A percentile compares a stretch with the other conserved stretches of the same genome.
phyloP scores from a whole-genome alignment of 92 coral and sea anemone species.

The Porites evermanni region DNA sequence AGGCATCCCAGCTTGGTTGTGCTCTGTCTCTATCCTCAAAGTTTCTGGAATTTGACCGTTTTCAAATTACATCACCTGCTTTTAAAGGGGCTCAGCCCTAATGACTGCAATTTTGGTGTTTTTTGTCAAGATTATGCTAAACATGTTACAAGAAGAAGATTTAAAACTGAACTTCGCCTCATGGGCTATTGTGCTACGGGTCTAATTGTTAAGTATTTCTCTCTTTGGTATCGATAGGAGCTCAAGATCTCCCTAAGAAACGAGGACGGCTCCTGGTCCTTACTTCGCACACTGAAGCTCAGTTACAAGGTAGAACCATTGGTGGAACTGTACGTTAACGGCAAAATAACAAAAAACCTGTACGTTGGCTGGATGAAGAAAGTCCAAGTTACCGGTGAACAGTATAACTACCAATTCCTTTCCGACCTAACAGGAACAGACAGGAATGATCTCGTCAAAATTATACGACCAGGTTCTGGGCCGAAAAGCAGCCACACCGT shows the following conservation, averaged over 20 bases:
- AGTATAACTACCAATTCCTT: slow-evolving; percentile 22
- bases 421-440: slow-evolving; percentile 23
- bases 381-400: slow-evolving; percentile 26
- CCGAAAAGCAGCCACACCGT: slow-evolving; percentile 32
- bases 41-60: too few relatives aligned
- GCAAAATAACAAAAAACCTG: slow-evolving; percentile 17
- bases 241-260: slow-evolving; percentile 25
- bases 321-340: slow-evolving; percentile 36
- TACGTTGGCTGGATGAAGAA: slow-evolving; percentile 34
- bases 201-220: slow-evolving; percentile 5
- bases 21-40: too few relatives aligned
- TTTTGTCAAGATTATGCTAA: too few relatives aligned
- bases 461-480: slow-evolving; percentile 18
- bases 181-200: background rate
- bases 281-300: slow-evolving; percentile 23
- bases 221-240: slow-evolving; percentile 1
- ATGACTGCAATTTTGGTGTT: too few relatives aligned
- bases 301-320: slow-evolving; percentile 37
- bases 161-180: background rate
- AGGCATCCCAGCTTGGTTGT: too few relatives aligned
- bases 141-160: too few relatives aligned
- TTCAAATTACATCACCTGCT: too few relatives aligned
- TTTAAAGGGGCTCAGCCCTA: too few relatives aligned
- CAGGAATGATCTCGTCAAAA: slow-evolving; percentile 20
- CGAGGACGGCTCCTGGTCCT: slow-evolving; percentile 24